A percentile compares a stretch with the other conserved stretches of the same genome.
Conservation (phyloP, 2,113 vertebrate genomes). For the Sinosuthora webbiana region DNA sequence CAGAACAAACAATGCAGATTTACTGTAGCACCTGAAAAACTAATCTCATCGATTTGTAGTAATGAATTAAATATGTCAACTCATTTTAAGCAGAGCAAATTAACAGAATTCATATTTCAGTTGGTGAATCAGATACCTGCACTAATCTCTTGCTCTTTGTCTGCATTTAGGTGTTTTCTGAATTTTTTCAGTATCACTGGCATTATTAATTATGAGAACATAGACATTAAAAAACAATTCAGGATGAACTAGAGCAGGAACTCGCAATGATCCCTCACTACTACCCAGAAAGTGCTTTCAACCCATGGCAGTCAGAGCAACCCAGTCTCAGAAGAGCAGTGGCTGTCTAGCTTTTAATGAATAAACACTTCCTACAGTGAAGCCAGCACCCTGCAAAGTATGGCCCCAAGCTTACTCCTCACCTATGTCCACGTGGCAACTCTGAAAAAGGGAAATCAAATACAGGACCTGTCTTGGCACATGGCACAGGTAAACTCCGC, state of each 20-base stretch:
- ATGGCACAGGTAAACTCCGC: not conserved
- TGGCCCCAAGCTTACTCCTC: not conserved
- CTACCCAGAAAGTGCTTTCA: not conserved
- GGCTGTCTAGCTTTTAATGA: not conserved
- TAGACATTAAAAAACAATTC: not conserved
- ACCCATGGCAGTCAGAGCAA: not conserved
- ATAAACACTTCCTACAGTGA: fast-evolving
- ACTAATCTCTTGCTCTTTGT: not conserved
- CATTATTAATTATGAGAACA: not conserved
- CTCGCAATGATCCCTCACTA: not conserved
- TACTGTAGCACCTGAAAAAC: not conserved
- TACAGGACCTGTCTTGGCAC: not conserved
- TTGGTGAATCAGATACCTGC: not conserved
- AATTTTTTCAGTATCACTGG: not conserved
- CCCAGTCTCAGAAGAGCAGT: not conserved
- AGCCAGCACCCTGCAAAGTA: not conserved
- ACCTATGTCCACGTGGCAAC: not conserved
- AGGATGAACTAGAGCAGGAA: not conserved
- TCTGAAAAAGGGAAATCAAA: not conserved
- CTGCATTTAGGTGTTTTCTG: not conserved
- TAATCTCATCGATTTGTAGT: not conserved
- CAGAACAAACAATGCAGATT: not conserved
- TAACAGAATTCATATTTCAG: not conserved
- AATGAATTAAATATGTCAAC: not conserved
- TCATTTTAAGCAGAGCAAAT: not conserved